Evolutionary conservation across 2,797 vertebrate genomes (phyloP), one percentile per base, ranked within the genome.

Genomic region (Tragelaphus oryx): DNA sequence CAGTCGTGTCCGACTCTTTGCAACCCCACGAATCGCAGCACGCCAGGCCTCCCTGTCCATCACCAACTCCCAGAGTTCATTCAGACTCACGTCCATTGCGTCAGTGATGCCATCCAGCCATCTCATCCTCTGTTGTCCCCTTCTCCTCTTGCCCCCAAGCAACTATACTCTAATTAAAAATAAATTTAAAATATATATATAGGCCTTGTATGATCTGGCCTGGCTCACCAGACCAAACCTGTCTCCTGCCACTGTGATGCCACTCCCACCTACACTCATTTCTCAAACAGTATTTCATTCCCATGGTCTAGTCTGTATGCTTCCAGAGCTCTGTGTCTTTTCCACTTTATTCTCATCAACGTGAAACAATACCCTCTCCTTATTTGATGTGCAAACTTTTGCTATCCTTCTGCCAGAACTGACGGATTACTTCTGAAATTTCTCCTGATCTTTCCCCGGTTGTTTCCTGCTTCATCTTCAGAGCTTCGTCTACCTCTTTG

Each of bases 261-360:
- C 3, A 41, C 6, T 1, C 13, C 10, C 8, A 3, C 20, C 3
- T 12, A 10, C 14, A 46, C 14, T 71, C 11, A 4, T 6, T 33
- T 50, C 80, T 80, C 26, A 30, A 57, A 20, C 33, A 54, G 2
- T 41, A 28, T 4, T 60, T 44, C 46, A 33, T 18, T 46, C 30
- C 79, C 22, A 59, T 10, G 13, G 41, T 30, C 18, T 33, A 48
- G 57, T 28, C 46, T 8, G 16, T 54, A 14, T 41, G 17, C 11
- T 5, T 55, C 46, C n/a, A 26, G 1, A 33, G 13, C 33, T 46
- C n/a, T n/a, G 0, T 22, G 75, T 8, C 75, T 92, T 62, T 74
- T 48, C 52, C 22, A 13, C 28, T 82, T 54, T 71, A 16, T 24
- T 59, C n/a, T 50, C 54, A 12, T 48, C 24, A 37, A 54, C 2